These are phyloP conservation scores for Acrocephalus scirpaceus DNA, from an alignment of 2,797 vertebrate species.

Conservation along the genomic window DNA sequence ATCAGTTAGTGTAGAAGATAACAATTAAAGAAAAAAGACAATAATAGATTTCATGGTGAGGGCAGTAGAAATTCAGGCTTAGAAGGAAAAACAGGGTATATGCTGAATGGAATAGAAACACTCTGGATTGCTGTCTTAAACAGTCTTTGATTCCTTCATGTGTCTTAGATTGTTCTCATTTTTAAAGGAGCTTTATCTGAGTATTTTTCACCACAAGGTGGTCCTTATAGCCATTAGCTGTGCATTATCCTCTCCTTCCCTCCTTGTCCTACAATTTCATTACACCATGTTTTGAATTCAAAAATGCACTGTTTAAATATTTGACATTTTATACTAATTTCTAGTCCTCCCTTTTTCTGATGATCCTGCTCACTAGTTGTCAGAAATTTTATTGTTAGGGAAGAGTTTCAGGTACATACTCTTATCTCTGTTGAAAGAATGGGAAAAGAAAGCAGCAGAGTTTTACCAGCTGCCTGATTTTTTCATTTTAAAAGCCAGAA, in stretches of 20 bases:
- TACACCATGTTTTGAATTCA: background rate
- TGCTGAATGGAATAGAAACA: background rate
- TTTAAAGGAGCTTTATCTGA: background rate
- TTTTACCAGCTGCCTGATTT: background rate
- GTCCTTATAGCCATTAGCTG: background rate
- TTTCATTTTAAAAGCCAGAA: background rate
- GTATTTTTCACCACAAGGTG: background rate
- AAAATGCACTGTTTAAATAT: background rate
- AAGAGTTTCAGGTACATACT: background rate
- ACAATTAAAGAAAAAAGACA: background rate
- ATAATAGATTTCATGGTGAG: background rate
- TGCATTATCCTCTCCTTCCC: background rate
- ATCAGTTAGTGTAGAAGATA: background rate
- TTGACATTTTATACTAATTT: background rate
- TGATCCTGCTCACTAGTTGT: background rate
- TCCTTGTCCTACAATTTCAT: background rate
- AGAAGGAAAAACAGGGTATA: background rate
- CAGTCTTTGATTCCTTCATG: background rate
- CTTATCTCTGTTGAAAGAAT: background rate
- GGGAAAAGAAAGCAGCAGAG: background rate
- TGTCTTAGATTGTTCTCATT: background rate
- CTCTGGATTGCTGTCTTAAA: background rate
- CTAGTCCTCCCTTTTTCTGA: background rate
- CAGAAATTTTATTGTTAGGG: background rate
- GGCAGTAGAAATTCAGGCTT: background rate